Percentiles rank a stretch among this genome's conserved stretches.
Conservation (phyloP, 2,113 vertebrate species). For the Aspiorhynchus laticeps region DNA sequence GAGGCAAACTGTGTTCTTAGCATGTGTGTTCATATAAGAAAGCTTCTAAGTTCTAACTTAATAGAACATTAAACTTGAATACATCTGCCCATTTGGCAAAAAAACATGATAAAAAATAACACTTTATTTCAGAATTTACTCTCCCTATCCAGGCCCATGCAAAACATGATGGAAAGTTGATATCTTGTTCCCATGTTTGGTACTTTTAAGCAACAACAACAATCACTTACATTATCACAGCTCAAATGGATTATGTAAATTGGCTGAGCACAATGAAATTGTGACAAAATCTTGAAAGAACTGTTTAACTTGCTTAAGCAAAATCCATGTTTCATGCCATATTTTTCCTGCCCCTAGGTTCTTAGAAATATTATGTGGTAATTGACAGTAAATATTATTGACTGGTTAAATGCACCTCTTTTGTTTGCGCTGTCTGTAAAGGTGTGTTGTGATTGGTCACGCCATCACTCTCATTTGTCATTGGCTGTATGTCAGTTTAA, state of each 20-base stretch:
- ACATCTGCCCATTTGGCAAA: no score
- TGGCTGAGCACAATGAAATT: not conserved
- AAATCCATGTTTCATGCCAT: not conserved
- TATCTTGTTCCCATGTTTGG: not conserved
- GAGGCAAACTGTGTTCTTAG: no score
- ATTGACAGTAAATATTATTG: no score
- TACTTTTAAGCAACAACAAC: not conserved
- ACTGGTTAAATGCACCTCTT: not conserved
- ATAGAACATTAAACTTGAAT: no score
- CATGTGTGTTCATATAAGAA: no score
- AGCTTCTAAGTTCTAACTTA: no score
- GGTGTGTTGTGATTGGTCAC: slow-evolving; percentile 17
- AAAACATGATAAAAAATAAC: not conserved
- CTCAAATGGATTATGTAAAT: not conserved
- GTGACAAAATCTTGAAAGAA: not conserved
- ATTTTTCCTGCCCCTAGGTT: not conserved
- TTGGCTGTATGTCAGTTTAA: slow-evolving; percentile 18
- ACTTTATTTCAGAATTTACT: not conserved
- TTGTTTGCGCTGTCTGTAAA: not conserved
- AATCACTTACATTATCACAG: not conserved
- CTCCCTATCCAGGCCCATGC: not conserved
- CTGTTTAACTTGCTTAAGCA: not conserved
- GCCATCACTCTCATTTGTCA: not conserved
- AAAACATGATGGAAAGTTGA: not conserved
- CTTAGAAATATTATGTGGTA: not conserved